phyloP scores from a whole-genome alignment of 2,797 vertebrate genomes.

The Aythya fuligula region DNA sequence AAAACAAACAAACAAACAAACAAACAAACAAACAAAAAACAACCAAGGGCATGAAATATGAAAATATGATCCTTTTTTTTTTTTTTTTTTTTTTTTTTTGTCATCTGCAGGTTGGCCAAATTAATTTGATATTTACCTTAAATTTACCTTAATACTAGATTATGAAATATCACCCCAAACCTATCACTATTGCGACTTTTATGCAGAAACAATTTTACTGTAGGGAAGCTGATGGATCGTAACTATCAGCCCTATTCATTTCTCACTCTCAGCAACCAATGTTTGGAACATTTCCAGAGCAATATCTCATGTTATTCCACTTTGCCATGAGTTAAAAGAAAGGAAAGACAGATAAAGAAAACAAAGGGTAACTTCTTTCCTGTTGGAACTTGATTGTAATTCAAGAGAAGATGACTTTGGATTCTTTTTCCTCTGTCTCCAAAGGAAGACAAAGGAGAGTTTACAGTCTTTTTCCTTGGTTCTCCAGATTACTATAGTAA shows the following conservation, averaged over 20 bases:
- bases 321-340: not conserved
- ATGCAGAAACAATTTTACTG: not conserved
- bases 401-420: not conserved
- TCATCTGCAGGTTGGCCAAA: not conserved
- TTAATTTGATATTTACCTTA: not conserved
- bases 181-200: not conserved
- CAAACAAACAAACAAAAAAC: no score
- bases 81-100: no score
- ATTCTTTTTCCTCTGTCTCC: not conserved
- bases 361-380: not conserved
- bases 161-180: not conserved
- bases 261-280: not conserved
- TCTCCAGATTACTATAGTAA: not conserved
- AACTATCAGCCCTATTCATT: not conserved
- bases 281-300: not conserved
- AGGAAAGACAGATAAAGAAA: not conserved
- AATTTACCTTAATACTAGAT: not conserved
- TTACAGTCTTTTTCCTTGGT: rapidly evolving
- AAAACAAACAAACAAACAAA: no score
- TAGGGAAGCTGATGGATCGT: not conserved
- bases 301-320: not conserved
- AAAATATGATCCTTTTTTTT: no score
- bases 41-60: no score
- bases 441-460: no score
- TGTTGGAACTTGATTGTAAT: not conserved